Percentiles rank a stretch among this genome's conserved stretches.
These are phyloP conservation scores for Drosophila seclusa DNA, from an alignment of 2,888 invertebrate genomes.

Conservation along the genomic window DNA sequence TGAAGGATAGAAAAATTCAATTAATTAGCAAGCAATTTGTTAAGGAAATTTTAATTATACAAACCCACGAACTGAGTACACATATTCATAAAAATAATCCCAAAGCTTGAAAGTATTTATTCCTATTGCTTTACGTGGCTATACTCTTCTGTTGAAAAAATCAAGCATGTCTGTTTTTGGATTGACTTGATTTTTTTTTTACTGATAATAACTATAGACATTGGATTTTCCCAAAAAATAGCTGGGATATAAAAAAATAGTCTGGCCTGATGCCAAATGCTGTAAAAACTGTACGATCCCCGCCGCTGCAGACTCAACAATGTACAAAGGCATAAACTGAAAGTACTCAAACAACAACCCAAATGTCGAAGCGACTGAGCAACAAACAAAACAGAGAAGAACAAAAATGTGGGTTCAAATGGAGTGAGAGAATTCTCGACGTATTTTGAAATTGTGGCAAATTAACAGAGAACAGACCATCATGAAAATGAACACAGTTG, in stretches of 20 bases:
- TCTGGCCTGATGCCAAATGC: conserved; percentile 19
- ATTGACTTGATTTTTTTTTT: not conserved
- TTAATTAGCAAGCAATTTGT: not conserved
- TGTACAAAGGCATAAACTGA: conserved; percentile 28
- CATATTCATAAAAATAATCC: not conserved
- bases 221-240: not conserved
- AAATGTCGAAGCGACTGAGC: conserved; percentile 3
- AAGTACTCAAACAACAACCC: conserved; percentile 2
- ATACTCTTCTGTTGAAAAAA: not conserved
- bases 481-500: conserved; percentile 16
- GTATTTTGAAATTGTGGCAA: conserved; percentile 37
- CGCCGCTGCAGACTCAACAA: conserved; percentile 2
- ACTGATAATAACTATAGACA: not conserved
- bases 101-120: not conserved
- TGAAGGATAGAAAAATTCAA: not conserved
- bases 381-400: not conserved
- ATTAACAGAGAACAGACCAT: conserved; percentile 28
- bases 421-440: conserved; percentile 4
- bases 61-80: not conserved
- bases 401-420: conserved; percentile 22
- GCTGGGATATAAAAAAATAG: too few relatives aligned
- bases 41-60: not conserved
- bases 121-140: not conserved
- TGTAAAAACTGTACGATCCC: conserved; percentile 20
- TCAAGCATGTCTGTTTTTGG: not conserved